phyloP scores from a whole-genome alignment of 2,888 invertebrate genomes.

The Glomeris marginata region DNA sequence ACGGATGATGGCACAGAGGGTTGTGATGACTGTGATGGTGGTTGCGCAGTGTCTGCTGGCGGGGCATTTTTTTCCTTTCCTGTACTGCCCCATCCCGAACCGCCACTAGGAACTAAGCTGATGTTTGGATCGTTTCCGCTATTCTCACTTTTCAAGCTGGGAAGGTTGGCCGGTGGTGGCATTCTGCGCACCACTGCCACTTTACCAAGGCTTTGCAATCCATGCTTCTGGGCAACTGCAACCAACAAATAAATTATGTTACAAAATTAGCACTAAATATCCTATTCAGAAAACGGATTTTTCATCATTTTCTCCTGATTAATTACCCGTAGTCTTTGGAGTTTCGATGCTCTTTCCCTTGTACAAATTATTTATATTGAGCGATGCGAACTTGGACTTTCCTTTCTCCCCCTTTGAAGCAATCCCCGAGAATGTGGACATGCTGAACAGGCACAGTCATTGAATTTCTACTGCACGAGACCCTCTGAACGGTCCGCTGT shows the following conservation, averaged over 20 bases:
- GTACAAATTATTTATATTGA: slow-evolving; percentile 96
- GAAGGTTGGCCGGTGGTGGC: slow-evolving; percentile 82
- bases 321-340: slow-evolving; percentile 32
- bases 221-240: slow-evolving; percentile 80
- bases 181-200: slow-evolving; percentile 95
- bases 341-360: slow-evolving; percentile 45
- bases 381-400: slow-evolving; percentile 90
- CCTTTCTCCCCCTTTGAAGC: slow-evolving; percentile 67
- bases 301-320: slow-evolving; percentile 6
- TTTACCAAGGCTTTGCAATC: slow-evolving; percentile 99
- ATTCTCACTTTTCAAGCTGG: slow-evolving; percentile 95
- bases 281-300: too few relatives aligned
- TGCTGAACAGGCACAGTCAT: slow-evolving; percentile 92
- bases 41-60: slow-evolving; percentile 21
- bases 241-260: neutral
- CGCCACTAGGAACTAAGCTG: slow-evolving; percentile 60
- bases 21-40: slow-evolving; percentile 26
- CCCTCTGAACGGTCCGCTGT: slow-evolving; percentile 48
- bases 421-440: slow-evolving; percentile 88
- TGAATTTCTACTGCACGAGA: slow-evolving; percentile 49
- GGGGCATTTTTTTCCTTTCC: slow-evolving; percentile 20
- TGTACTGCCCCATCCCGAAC: slow-evolving; percentile 56
- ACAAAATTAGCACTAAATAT: too few relatives aligned
- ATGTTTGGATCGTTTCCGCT: slow-evolving; percentile 60
- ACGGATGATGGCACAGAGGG: slow-evolving; percentile 21